Conservation (phyloP, 2,888 invertebrate genomes). For the Rhabditoides inermis region DNA sequence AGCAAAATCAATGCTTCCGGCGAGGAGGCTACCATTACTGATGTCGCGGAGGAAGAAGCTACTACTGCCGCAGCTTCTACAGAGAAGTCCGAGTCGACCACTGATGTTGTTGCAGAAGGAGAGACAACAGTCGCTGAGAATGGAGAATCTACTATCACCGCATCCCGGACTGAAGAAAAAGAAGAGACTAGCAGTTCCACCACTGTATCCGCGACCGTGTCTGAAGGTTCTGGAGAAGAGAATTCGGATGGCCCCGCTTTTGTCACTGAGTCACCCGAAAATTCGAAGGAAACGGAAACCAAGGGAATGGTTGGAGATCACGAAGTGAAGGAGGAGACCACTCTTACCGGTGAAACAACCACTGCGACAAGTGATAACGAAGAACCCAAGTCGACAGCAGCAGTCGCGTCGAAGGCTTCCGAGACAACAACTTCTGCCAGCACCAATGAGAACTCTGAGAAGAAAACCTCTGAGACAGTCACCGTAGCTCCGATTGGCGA, state of each 20-base stretch:
- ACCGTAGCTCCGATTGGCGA: no score
- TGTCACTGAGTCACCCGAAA: neutral
- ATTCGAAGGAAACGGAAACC: neutral
- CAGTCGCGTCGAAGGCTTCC: neutral
- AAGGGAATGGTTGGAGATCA: no score
- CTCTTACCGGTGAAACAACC: no score
- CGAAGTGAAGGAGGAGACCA: no score
- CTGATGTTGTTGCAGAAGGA: neutral
- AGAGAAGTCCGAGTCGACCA: neutral
- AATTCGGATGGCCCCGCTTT: neutral
- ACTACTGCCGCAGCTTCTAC: constrained; percentile 6
- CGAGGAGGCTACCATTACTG: neutral
- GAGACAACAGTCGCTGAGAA: constrained; percentile 1
- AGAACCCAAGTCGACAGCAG: no score
- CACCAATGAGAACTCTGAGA: neutral
- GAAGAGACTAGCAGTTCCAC: constrained; percentile 5
- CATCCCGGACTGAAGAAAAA: constrained; percentile 9
- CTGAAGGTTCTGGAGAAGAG: neutral
- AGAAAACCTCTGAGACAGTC: neutral
- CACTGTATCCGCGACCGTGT: neutral
- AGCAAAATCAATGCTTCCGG: neutral
- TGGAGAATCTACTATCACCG: constrained; percentile 9
- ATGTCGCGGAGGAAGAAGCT: neutral
- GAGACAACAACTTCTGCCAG: neutral
- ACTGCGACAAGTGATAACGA: no score